These are phyloP conservation scores for Ptilorrhoa leucosticta DNA, from an alignment of 2,113 vertebrate genomes.

Conservation along the genomic window DNA sequence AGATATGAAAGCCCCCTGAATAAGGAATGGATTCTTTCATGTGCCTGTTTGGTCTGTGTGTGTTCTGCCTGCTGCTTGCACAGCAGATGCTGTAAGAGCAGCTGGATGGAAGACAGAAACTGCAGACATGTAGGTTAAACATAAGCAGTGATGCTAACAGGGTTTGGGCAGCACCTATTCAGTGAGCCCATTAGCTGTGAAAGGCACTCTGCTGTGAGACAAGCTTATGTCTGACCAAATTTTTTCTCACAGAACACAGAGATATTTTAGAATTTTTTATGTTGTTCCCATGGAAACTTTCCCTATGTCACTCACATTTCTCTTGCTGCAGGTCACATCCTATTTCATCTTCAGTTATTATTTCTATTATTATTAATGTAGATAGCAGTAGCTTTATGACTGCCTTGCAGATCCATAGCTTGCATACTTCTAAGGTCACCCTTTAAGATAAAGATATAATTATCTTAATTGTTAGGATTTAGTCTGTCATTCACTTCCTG, in stretches of 20 bases:
- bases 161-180: not conserved
- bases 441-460: not conserved
- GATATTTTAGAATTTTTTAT: not conserved
- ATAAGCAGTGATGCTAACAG: not conserved
- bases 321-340: constrained; percentile 2
- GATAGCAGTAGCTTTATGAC: not conserved
- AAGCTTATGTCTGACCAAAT: not conserved
- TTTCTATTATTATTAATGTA: not conserved
- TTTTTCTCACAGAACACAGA: not conserved
- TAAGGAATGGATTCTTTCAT: not conserved
- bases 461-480: not conserved
- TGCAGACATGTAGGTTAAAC: not conserved
- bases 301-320: not conserved
- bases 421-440: not conserved
- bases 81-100: not conserved
- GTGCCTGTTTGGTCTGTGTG: not conserved
- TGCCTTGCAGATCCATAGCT: not conserved
- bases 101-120: not conserved
- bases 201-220: not conserved
- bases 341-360: not conserved
- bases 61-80: not conserved
- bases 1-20: not conserved
- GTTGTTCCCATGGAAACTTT: constrained; percentile 42
- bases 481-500: not conserved
- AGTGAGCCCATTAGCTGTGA: not conserved